Evolutionary conservation across 2,113 vertebrate species (phyloP).

Genomic region (Oophaga pumilio): DNA sequence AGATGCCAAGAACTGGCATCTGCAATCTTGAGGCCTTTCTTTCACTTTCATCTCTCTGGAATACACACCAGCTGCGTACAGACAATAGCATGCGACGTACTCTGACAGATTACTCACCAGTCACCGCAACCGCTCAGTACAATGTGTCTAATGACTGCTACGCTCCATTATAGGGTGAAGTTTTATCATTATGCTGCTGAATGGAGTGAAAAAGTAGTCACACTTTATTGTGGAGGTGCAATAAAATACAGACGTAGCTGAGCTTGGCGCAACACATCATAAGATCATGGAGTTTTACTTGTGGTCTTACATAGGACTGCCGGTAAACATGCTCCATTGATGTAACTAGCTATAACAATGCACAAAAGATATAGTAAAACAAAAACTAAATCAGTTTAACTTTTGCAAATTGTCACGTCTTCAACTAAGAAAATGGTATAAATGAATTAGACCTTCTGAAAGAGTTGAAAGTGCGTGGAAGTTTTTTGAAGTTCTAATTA

Average conservation of each 20-base stretch:
- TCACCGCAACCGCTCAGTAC: constrained; percentile 2
- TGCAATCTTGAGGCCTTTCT: constrained; percentile 48
- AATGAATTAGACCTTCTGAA: no score
- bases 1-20: constrained; percentile 44
- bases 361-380: no score
- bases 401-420: no score
- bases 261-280: not conserved
- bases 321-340: no score
- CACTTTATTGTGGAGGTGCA: not conserved
- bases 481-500: no score
- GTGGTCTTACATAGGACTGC: not conserved
- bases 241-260: not conserved
- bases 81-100: constrained; percentile 17
- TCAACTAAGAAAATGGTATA: no score
- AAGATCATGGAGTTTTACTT: not conserved
- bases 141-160: constrained; percentile 8
- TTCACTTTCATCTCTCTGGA: constrained; percentile 42
- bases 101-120: constrained; percentile 5
- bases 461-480: no score
- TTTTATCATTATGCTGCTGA: constrained; percentile 10
- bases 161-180: not conserved
- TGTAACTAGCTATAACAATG: no score
- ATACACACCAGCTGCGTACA: constrained; percentile 46
- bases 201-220: not conserved
- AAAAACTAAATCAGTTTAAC: no score